A percentile compares a stretch with the other conserved stretches of the same genome.
Evolutionary conservation across 2,888 invertebrate genomes (phyloP).

Genomic region (Hedychridium roseum): DNA sequence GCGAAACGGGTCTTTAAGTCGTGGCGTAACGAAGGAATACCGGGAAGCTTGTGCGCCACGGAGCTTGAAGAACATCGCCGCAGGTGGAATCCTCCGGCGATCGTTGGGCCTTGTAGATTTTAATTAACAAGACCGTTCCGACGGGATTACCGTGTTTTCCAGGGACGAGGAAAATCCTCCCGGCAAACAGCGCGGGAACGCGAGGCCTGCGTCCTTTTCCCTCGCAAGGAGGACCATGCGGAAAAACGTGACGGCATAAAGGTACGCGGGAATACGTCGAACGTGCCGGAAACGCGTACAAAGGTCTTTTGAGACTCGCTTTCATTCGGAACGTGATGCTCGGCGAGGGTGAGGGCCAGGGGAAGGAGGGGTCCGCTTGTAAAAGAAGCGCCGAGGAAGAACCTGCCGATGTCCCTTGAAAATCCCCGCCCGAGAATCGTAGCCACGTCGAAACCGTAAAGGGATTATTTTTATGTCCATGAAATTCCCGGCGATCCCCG

Average conservation of each 20-base stretch:
- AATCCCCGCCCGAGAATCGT: too few species aligned
- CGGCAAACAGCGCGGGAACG: conserved; percentile 17
- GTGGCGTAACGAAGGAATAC: too few species aligned
- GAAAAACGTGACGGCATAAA: conserved; percentile 37
- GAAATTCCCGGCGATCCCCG: too few species aligned
- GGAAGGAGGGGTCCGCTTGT: not conserved
- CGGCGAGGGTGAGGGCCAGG: conserved; percentile 1
- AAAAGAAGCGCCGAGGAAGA: too few species aligned
- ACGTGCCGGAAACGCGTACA: conserved; percentile 36
- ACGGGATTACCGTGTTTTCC: not conserved
- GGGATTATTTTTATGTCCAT: too few species aligned
- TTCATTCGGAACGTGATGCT: conserved; percentile 29
- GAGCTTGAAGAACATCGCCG: not conserved
- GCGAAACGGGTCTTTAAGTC: too few species aligned
- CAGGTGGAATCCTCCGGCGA: too few species aligned
- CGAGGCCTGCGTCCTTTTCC: too few species aligned
- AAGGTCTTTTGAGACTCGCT: conserved; percentile 40
- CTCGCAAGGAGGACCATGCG: conserved; percentile 12
- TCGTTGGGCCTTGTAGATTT: too few species aligned
- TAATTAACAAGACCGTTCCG: conserved; percentile 6
- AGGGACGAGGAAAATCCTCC: not conserved
- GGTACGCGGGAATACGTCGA: conserved; percentile 34
- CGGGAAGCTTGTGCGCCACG: not conserved
- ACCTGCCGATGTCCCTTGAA: too few species aligned
- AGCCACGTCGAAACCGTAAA: too few species aligned